Base-by-base conservation (phyloP, 2,888 invertebrate genomes). In the Frankliniella fusca region DNA sequence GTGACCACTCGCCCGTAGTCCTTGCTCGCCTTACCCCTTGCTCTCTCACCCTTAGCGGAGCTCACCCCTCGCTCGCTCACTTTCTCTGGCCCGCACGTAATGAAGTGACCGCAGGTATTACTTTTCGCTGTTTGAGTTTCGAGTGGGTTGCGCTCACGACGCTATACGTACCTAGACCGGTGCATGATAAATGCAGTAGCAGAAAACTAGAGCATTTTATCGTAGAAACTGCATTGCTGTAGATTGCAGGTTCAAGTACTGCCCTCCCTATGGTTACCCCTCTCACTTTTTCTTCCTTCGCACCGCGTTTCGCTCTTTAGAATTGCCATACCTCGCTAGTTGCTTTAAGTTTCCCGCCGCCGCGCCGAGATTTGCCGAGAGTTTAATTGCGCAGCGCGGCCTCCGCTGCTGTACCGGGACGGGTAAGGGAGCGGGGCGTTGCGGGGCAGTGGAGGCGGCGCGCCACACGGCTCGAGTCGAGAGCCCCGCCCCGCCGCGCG, bases 31-130 rank as follows among this genome's bases (percentile, higher is more conserved):
- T 38, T 5, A 38, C 38, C 5, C 38, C 38, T 0, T 20, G 7
- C 54, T 12, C 54, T 0, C 54, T 12, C 54, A 0, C 54, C 1
- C 65, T 3, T 9, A 23, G n/a, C n/a, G n/a, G n/a, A n/a, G n/a
- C n/a, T 38, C 38, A 38, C 38, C 5, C 38, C 38, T 0, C 12
- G 7, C 54, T 12, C 54, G 7, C 54, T 12, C 54, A 0, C 54
- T 12, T 15, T 0, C 54, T 5, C 54, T 5, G 5, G 20, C 12
- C 15, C 20, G 54, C 54, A 0, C 20, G 54, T 54, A 20, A 54
- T 54, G 54, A 54, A 54, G 54, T 54, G 54, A 54, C 54, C 54
- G 54, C n/a, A n/a, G n/a, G n/a, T n/a, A n/a, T n/a, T n/a, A 54
- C 0, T 20, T 20, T 0, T 54, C 5, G 54, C 12, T 54, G 54